A percentile compares a stretch with the other conserved stretches of the same genome.
phyloP scores from a whole-genome alignment of 1,140 invertebrate genomes.

The Eulimnadia texana region DNA sequence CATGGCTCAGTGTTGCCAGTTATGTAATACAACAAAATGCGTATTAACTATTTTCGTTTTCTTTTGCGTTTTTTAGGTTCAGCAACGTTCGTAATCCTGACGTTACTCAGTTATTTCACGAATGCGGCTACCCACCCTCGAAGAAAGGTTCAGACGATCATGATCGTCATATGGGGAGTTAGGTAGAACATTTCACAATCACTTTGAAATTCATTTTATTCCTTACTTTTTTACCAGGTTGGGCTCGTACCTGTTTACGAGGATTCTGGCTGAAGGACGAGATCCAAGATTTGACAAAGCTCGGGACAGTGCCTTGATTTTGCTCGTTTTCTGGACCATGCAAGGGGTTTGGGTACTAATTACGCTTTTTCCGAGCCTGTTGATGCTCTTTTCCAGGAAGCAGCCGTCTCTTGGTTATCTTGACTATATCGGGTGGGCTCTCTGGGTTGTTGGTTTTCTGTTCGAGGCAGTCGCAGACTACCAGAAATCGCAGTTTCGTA shows the following conservation, averaged over 20 bases:
- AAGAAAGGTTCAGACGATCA: conserved; percentile 28
- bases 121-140: conserved; percentile 21
- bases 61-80: conserved; percentile 20
- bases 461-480: conserved; percentile 79
- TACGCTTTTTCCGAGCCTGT: conserved; percentile 30
- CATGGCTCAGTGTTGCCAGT: neutral
- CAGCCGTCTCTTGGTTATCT: conserved; percentile 1
- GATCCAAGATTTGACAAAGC: conserved; percentile 30
- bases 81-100: conserved; percentile 26
- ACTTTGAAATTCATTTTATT: neutral
- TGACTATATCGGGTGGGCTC: conserved; percentile 64
- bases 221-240: conserved; percentile 24
- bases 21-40: too few species aligned
- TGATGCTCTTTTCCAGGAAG: conserved; percentile 23
- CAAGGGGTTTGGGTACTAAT: conserved; percentile 29
- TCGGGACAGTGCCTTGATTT: conserved; percentile 24
- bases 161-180: conserved; percentile 29
- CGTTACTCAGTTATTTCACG: conserved; percentile 25
- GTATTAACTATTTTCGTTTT: neutral
- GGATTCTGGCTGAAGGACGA: conserved; percentile 28
- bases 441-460: conserved; percentile 68
- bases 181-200: conserved; percentile 20
- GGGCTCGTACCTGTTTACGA: conserved; percentile 29
- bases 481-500: conserved; percentile 77
- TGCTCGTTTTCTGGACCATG: conserved; percentile 30